Evolutionary conservation across 2,888 invertebrate species (phyloP).

Genomic region (Lampropteryx suffumata): DNA sequence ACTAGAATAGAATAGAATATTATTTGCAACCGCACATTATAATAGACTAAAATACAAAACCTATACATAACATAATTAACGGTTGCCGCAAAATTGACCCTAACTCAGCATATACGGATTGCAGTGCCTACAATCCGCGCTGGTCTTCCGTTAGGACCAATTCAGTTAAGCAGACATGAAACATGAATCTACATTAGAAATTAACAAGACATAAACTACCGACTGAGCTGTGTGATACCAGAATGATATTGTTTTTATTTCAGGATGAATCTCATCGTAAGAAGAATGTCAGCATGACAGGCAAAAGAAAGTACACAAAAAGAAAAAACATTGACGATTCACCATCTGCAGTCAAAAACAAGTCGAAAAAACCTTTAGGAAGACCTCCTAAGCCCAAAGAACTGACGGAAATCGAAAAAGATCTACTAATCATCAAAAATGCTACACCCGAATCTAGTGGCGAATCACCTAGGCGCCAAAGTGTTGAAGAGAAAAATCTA

Average conservation of each 20-base stretch:
- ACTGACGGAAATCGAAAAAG: conserved; percentile 72
- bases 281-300: conserved; percentile 48
- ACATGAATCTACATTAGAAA: too few relatives aligned
- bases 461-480: conserved; percentile 47
- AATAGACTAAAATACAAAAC: too few relatives aligned
- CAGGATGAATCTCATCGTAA: conserved; percentile 71
- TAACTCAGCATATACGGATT: too few relatives aligned
- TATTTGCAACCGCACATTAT: too few relatives aligned
- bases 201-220: too few relatives aligned
- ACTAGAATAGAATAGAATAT: too few relatives aligned
- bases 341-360: conserved; percentile 49
- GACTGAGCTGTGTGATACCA: not conserved
- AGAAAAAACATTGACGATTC: conserved; percentile 59
- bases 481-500: conserved; percentile 34
- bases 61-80: too few relatives aligned
- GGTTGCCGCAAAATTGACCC: too few relatives aligned
- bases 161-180: too few relatives aligned
- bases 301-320: conserved; percentile 64
- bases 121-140: too few relatives aligned
- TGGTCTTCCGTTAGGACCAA: too few relatives aligned
- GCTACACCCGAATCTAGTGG: conserved; percentile 67
- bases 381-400: conserved; percentile 62
- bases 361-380: conserved; percentile 53
- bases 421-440: conserved; percentile 67
- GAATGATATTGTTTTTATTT: conserved; percentile 9